Evolutionary conservation across 64 coral and sea anemone species (phyloP), one percentile per base, ranked within the genome.

Genomic region (Stichodactyla mertensii): DNA sequence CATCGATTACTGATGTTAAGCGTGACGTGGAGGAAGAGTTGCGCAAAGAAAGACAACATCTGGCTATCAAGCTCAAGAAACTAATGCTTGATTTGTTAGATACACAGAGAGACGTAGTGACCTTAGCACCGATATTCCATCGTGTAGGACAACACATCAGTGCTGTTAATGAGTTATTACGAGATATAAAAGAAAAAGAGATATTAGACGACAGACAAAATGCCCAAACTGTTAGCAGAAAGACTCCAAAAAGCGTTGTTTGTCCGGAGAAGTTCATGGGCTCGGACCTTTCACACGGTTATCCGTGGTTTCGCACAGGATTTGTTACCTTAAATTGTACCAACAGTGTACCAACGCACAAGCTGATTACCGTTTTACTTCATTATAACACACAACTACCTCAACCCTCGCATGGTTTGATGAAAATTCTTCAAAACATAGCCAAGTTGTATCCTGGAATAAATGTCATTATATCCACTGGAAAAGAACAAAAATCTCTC

Each of bases 181-280:
- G 9, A 6, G 10, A 55, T 28, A 22, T 85, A 3, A 4, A 61
- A 6, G 83, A 54, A 8, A 22, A 64, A 0, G 14, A 64, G 10
- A 20, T 26, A 24, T 2, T 51, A 0, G 4, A 19, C 6, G 12
- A 28, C 14, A 52, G 4, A 81, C n/a, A 55, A 52, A 51, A 24
- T 28, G 24, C n/a, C 78, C 7, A 57, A 85, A 84, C 16, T 28
- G 15, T 10, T 61, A 23, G 19, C 53, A 10, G 70, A 77, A 88
- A 66, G 10, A 8, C 79, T 88, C 9, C 60, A 84, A 93, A 88
- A 22, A 87, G 91, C 56, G 97, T 94, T 70, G 86, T 99, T 88
- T 99, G 97, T 7, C 97, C 97, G 16, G 97, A 99, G 28, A 91
- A 90, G 22, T 99, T 99, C 66, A 56, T 94, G 58, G 97, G 97